phyloP scores from a whole-genome alignment of 2,113 vertebrate species.

The Spermophilus dauricus region DNA sequence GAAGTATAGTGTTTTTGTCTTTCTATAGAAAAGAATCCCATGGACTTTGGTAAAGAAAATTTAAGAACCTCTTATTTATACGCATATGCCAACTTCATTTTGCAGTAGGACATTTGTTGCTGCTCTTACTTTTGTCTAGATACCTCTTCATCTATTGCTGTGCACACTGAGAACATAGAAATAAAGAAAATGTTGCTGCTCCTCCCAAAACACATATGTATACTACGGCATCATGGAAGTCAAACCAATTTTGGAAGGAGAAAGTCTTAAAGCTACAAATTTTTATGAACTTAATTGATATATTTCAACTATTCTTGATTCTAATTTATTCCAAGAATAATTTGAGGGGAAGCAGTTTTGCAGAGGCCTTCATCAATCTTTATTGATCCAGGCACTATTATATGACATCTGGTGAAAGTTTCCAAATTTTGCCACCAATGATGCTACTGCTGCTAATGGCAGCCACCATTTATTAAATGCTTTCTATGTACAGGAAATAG shows the following conservation, averaged over 20 bases:
- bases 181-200: background rate
- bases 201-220: background rate
- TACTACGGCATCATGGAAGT: background rate
- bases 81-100: background rate
- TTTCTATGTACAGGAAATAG: background rate
- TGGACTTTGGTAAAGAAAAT: background rate
- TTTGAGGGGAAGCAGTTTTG: background rate
- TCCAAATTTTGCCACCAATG: background rate
- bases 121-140: background rate
- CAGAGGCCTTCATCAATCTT: background rate
- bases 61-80: background rate
- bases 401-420: background rate
- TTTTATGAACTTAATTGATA: background rate
- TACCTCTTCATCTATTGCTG: background rate
- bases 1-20: background rate
- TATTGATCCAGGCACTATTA: background rate
- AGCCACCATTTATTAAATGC: background rate
- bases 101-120: background rate
- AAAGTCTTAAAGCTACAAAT: constrained; percentile 4
- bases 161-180: background rate
- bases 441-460: background rate
- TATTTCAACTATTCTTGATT: background rate
- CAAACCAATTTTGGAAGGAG: background rate
- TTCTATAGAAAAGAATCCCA: background rate
- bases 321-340: constrained; percentile 11